Evolutionary conservation across 2,888 invertebrate genomes (phyloP), one percentile per base, ranked within the genome.

Genomic region (Schrankia costaestrigalis): DNA sequence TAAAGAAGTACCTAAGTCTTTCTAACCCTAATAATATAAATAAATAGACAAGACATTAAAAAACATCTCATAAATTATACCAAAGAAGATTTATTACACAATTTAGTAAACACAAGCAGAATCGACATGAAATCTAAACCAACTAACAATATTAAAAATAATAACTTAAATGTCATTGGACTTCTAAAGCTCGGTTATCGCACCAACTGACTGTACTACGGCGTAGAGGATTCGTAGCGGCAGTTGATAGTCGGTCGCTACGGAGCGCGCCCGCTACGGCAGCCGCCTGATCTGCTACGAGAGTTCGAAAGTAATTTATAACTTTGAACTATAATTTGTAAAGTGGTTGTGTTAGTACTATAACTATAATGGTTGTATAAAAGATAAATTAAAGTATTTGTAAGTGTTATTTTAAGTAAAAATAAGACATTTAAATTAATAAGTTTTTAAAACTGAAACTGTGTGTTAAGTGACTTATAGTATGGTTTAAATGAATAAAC

Each of bases 211-310:
- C 41, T 35, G 29, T 55, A 48, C 67, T 71, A 70, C 68, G 66
- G 53, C 73, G 78, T 77, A 71, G 72, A 53, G 45, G 29, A 45
- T 41, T 48, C 70, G 73, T 75, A 76, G 73, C 78, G 72, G 49
- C 77, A 82, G 81, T 82, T 69, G 71, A 66, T 61, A 66, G 63
- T 59, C 62, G 57, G 58, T 46, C 61, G 77, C 69, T 76, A 71
- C 71, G 70, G 56, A 53, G 68, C 33, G 50, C 68, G 59, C 69
- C 51, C 76, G 81, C 71, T 65, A 67, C 69, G 61, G 23, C 34
- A 35, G 45, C 38, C 34, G 31, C 31, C 38, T 56, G 49, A 62
- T 50, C 54, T 46, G 50, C 54, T 63, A 64, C 63, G 61, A 53
- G 58, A 52, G 44, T 51, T 42, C 58, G 56, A 55, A 41, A 40